These are phyloP conservation scores for Alloplasta piceator DNA, from an alignment of 2,888 invertebrate genomes.

Conservation along the genomic window DNA sequence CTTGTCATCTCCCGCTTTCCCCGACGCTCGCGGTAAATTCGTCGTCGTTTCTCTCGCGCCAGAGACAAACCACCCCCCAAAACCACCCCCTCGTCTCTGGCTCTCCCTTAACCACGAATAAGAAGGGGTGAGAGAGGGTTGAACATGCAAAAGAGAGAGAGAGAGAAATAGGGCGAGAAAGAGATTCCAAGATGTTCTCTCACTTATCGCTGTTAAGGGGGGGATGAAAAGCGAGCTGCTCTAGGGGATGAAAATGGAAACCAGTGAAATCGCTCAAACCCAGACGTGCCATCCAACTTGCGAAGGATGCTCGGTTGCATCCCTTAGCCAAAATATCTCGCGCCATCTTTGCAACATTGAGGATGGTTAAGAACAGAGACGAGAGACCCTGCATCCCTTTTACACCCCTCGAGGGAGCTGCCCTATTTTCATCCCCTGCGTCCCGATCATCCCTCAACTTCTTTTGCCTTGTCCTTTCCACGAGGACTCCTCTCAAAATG, in stretches of 20 bases:
- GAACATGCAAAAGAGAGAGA: slow-evolving; percentile 60
- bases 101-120: slow-evolving; percentile 35
- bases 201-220: neutral
- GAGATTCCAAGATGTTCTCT: slow-evolving; percentile 15
- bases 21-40: neutral
- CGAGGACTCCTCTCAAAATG: slow-evolving; percentile 29
- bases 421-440: slow-evolving; percentile 26
- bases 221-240: slow-evolving; percentile 1
- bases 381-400: slow-evolving; percentile 15
- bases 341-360: neutral
- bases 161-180: neutral
- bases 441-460: slow-evolving; percentile 39
- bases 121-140: slow-evolving; percentile 28
- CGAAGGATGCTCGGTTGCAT: slow-evolving; percentile 17
- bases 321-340: neutral
- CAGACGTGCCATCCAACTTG: slow-evolving; percentile 38
- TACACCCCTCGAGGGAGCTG: slow-evolving; percentile 41
- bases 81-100: slow-evolving; percentile 1
- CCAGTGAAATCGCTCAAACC: slow-evolving; percentile 26
- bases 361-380: neutral
- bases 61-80: neutral
- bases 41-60: neutral
- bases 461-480: slow-evolving; percentile 30
- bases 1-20: neutral
- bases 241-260: neutral